Percentiles rank a stretch among this genome's conserved stretches.
Evolutionary conservation across 1,140 invertebrate genomes (phyloP).

Genomic region (Ceratitis capitata): DNA sequence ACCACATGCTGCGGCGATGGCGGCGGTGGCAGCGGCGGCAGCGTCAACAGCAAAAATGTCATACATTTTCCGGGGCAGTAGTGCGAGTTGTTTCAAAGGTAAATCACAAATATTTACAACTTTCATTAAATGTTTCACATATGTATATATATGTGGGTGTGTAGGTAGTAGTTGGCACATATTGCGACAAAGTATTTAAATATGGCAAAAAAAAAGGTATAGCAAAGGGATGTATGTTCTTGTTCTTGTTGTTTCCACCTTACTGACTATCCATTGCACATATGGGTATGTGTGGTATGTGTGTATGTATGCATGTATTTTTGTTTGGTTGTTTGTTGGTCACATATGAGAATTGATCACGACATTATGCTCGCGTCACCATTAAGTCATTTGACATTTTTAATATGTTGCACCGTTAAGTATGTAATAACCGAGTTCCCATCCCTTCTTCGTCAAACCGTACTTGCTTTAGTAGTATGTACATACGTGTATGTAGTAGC

Average conservation of each 20-base stretch:
- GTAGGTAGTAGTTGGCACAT: background rate
- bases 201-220: background rate
- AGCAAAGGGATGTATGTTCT: background rate
- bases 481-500: too few relatives aligned
- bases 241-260: background rate
- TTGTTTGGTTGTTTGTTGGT: background rate
- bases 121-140: slow-evolving; percentile 6
- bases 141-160: background rate
- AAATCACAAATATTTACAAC: slow-evolving; percentile 29
- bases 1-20: background rate
- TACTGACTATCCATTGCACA: background rate
- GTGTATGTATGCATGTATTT: too few relatives aligned
- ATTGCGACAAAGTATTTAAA: background rate
- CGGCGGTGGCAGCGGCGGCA: background rate
- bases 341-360: slow-evolving; percentile 24
- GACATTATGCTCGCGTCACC: slow-evolving; percentile 27
- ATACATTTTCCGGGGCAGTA: background rate
- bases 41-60: slow-evolving; percentile 22
- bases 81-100: background rate
- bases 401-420: slow-evolving; percentile 32
- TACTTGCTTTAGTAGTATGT: background rate
- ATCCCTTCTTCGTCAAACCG: too few relatives aligned
- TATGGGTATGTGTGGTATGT: too few relatives aligned
- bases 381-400: slow-evolving; percentile 37
- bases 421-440: background rate